Percentiles rank a stretch among this genome's conserved stretches.
Evolutionary conservation across 2,888 invertebrate species (phyloP).

Genomic region (Vannuccia rotundouncinata): DNA sequence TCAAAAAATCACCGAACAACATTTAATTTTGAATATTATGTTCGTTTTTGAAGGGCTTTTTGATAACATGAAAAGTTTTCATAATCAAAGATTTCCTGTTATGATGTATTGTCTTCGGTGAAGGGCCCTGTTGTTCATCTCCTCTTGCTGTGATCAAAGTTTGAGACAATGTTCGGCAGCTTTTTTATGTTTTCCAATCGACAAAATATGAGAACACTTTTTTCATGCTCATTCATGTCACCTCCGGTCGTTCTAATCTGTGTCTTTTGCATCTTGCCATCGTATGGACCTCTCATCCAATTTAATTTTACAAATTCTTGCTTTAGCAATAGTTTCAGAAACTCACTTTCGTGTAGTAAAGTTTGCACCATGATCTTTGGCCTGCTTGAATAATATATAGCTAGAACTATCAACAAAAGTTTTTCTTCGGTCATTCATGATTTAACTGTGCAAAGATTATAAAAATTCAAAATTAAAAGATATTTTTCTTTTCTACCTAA

Average conservation of each 20-base stretch:
- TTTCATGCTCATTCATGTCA: neutral
- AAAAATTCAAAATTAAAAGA: too few relatives aligned
- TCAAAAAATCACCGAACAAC: neutral
- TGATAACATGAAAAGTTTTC: neutral
- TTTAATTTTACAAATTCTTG: neutral
- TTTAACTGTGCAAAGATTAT: too few relatives aligned
- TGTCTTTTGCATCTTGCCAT: neutral
- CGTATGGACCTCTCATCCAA: neutral
- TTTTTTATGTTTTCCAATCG: neutral
- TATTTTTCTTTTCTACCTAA: too few relatives aligned
- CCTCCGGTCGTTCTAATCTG: neutral
- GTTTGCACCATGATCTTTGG: neutral
- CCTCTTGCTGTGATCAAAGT: too few relatives aligned
- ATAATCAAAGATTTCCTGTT: neutral
- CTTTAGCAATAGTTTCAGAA: neutral
- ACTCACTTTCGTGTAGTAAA: neutral
- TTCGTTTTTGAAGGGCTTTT: neutral
- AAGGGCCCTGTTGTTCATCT: neutral
- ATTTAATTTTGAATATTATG: neutral
- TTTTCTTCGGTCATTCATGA: too few relatives aligned
- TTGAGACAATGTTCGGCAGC: neutral
- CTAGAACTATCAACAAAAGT: too few relatives aligned
- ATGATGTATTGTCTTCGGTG: neutral
- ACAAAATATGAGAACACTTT: neutral
- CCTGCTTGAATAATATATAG: neutral